Conservation (phyloP, 2,888 invertebrate genomes). For the Lumbricus terrestris region DNA sequence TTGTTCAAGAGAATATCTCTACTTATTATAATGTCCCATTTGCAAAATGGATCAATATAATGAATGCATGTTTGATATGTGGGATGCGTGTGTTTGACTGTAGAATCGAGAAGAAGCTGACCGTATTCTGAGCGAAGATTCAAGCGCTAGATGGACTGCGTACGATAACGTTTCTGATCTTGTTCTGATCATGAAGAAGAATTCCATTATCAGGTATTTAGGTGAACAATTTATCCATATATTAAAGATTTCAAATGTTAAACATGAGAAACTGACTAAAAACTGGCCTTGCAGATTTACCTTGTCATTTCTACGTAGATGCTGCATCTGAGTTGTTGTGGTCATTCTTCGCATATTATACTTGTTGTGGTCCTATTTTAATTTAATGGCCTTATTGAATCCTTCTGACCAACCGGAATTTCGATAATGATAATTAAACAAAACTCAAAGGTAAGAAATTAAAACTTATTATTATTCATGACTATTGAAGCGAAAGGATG, state of each 20-base stretch:
- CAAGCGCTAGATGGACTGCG: neutral
- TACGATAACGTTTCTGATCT: neutral
- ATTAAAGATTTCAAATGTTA: neutral
- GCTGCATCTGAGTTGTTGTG: no score
- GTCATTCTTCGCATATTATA: no score
- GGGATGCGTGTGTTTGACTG: neutral
- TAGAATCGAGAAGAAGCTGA: neutral
- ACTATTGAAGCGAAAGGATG: no score
- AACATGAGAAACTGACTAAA: neutral
- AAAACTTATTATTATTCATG: no score
- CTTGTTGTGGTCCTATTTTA: no score
- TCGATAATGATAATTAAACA: no score
- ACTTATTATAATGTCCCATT: no score
- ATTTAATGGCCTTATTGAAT: no score
- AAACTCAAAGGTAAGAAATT: no score
- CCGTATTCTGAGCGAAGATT: neutral
- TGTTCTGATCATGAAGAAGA: constrained; percentile 3
- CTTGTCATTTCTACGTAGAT: no score
- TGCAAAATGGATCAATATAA: neutral
- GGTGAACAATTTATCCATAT: neutral
- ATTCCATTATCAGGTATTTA: neutral
- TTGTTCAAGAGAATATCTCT: neutral
- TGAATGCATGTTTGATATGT: neutral
- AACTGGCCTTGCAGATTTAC: no score
- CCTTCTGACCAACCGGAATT: no score